Evolutionary conservation across 2,113 vertebrate species (phyloP), one percentile per base, ranked within the genome.

Genomic region (Microcebus murinus): DNA sequence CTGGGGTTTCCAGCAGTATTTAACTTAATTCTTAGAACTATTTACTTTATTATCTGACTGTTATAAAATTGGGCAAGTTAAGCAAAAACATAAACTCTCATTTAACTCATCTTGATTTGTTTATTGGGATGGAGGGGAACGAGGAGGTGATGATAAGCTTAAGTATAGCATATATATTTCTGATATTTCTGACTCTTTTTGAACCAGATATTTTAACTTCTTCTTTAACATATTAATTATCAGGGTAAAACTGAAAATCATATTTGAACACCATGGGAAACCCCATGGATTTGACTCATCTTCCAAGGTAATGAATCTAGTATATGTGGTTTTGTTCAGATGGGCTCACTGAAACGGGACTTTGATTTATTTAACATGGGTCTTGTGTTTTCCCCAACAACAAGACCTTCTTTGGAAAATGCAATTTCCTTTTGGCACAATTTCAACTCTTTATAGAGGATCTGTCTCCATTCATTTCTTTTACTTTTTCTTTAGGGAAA

Each of bases 401-500:
- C 0, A 3, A 96, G 61, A 94, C 10, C 52, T 92, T 61, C 67
- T 95, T 96, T 91, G 18, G 55, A 95, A 97, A 96, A 95, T 65
- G 55, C 81, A 97, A 94, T 92, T 98, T 97, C 52, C 59, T 92
- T 95, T 97, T 95, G 90, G 96, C 82, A 88, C 18, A 94, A 61
- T 87, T 96, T 93, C 82, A 97, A 0, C 20, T 87, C 77, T 83
- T 97, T 89, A 96, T 83, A 80, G 50, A 68, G 29, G 34, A 79
- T 70, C 42, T 92, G 84, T 94, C 86, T 92, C 27, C 86, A 97
- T 87, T 97, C 57, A 94, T 71, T 97, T 96, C 34, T 95, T 85
- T 70, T 89, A 71, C 4, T 27, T 93, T 97, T 96, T 83, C 57
- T 95, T 94, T 79, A 88, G 68, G 86, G 50, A 92, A 96, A 83